phyloP scores from a whole-genome alignment of 2,113 vertebrate genomes.

The Chlorodrepanis virens region DNA sequence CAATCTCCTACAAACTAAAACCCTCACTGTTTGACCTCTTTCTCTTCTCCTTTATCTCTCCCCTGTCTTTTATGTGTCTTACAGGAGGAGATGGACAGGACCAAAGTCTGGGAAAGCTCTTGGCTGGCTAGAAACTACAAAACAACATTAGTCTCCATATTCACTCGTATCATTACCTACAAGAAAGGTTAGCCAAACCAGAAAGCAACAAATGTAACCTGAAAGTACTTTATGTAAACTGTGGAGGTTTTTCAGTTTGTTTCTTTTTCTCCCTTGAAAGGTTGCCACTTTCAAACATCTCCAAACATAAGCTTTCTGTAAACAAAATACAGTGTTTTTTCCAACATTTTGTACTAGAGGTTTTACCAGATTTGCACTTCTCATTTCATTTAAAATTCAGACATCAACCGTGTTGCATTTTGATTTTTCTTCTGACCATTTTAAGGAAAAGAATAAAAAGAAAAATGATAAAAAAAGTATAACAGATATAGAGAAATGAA shows the following conservation, averaged over 20 bases:
- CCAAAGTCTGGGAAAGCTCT: neutral
- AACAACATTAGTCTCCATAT: neutral
- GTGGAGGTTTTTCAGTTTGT: neutral
- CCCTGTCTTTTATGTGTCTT: neutral
- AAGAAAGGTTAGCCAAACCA: neutral
- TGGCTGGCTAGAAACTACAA: neutral
- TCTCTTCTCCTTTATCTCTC: neutral
- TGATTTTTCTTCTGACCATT: neutral
- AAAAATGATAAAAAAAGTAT: neutral
- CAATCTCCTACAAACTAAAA: neutral
- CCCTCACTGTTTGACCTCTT: neutral
- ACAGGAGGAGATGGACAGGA: neutral
- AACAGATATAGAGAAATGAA: neutral
- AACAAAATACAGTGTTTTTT: neutral
- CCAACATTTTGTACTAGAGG: neutral
- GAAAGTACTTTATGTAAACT: neutral
- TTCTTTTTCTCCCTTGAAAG: neutral
- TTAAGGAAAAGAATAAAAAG: neutral
- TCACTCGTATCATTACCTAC: neutral
- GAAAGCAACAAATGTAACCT: neutral
- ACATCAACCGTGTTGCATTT: neutral
- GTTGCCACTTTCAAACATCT: neutral
- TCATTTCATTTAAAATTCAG: neutral
- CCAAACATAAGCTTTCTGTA: neutral
- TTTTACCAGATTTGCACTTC: neutral